Evolutionary conservation across 2,888 invertebrate genomes (phyloP), one percentile per base, ranked within the genome.

Genomic region (Sinodicranocentrus sp.): DNA sequence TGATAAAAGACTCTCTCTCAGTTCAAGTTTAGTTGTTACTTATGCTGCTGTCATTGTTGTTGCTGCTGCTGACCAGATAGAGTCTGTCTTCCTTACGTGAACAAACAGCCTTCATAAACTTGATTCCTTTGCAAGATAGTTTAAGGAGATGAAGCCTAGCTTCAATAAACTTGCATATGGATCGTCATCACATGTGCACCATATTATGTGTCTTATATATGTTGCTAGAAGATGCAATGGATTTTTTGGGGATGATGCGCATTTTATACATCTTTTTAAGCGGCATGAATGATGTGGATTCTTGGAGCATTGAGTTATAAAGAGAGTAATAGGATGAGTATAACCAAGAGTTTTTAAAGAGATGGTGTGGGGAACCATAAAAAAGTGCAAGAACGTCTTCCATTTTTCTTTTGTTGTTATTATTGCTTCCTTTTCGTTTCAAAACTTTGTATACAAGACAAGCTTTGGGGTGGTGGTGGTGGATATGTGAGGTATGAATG

Each of bases 1-100:
- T 57, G 19, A 17, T 48, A 17, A 10, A 23, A 57, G 57, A 57
- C 57, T 48, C n/a, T 5, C 23, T 57, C 57, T 48, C 19, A 57
- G 48, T 48, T 48, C 2, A 57, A 57, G 57, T 57, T 57, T 23
- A 10, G 57, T 57, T 57, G 21, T 23, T 21, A n/a, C 8, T 21
- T 6, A 21, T 57, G 21, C 25, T 15, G 21, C 25, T 59, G 59
- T 59, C 59, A 59, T 8, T 59, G 59, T 59, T 59, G 59, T 23
- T 59, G n/a, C 15, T 57, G 57, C 1, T 57, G 57, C n/a, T 61
- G 61, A 33, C 61, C 28, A 61, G 61, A 33, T 33, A 33, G 33
- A 33, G 33, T 10, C 5, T 33, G 33, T 33, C 10, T 33, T 33
- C 10, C 10, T 33, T 33, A 6, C 33, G 33, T n/a, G n/a, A n/a